phyloP scores from a whole-genome alignment of 2,888 invertebrate species.

The Cheilosia vulpina region DNA sequence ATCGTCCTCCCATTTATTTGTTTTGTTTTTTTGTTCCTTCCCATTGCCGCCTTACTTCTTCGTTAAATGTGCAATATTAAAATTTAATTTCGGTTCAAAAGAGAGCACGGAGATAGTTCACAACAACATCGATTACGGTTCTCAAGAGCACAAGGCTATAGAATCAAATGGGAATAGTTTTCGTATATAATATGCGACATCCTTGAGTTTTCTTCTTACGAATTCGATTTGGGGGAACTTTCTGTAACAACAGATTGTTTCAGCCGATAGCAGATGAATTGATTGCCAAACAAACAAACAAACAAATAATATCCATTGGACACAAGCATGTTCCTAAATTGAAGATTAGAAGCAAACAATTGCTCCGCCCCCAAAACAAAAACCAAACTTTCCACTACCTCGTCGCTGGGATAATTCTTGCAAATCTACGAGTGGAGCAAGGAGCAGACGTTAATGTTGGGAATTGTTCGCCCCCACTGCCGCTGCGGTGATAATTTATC shows the following conservation, averaged over 20 bases:
- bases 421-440: slow-evolving; percentile 24
- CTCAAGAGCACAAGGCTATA: not conserved
- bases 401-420: not conserved
- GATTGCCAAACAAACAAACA: slow-evolving; percentile 52
- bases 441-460: slow-evolving; percentile 10
- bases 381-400: slow-evolving; percentile 33
- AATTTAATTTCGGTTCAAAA: slow-evolving; percentile 36
- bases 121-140: not conserved
- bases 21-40: slow-evolving; percentile 6
- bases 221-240: not conserved
- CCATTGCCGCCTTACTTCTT: slow-evolving; percentile 5
- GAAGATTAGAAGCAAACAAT: slow-evolving; percentile 48
- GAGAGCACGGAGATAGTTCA: not conserved
- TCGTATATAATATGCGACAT: slow-evolving; percentile 10
- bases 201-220: not conserved
- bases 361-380: slow-evolving; percentile 12
- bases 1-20: slow-evolving; percentile 12
- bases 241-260: slow-evolving; percentile 26
- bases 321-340: slow-evolving; percentile 39
- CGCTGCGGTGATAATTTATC: slow-evolving; percentile 39
- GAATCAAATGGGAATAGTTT: slow-evolving; percentile 2
- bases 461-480: not conserved
- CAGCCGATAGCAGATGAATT: slow-evolving; percentile 37
- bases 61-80: slow-evolving; percentile 36
- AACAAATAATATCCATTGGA: slow-evolving; percentile 49